Percentiles rank a stretch among this genome's conserved stretches.
phyloP scores from a whole-genome alignment of 2,888 invertebrate species.

The Drosophila nr. perissopoda region DNA sequence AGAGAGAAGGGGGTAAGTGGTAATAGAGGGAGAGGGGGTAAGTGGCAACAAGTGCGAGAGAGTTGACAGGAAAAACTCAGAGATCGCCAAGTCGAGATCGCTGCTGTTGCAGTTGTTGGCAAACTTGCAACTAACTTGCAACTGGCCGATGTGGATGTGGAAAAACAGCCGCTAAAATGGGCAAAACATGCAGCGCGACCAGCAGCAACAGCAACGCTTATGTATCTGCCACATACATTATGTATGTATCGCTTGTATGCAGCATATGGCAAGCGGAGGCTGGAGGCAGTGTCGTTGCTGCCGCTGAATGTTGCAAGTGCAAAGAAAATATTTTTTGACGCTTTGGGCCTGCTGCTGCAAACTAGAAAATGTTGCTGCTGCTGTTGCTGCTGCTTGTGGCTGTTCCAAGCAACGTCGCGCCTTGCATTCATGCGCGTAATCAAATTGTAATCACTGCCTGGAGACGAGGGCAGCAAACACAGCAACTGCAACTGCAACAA shows the following conservation, averaged over 20 bases:
- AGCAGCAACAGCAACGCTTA: constrained; percentile 52
- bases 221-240: constrained; percentile 78
- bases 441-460: constrained; percentile 81
- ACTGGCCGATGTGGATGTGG: constrained; percentile 38
- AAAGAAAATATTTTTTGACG: constrained; percentile 82
- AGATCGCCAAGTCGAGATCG: constrained; percentile 55
- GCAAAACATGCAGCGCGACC: constrained; percentile 75
- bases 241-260: constrained; percentile 51
- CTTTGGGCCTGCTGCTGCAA: constrained; percentile 59
- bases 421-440: constrained; percentile 82
- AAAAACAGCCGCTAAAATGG: constrained; percentile 78
- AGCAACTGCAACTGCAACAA: constrained; percentile 19
- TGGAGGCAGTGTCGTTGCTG: constrained; percentile 23
- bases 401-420: constrained; percentile 50
- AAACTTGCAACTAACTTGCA: constrained; percentile 44
- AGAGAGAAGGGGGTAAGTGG: constrained; percentile 2
- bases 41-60: constrained; percentile 69
- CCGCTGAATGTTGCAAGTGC: constrained; percentile 67
- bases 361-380: constrained; percentile 69
- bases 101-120: constrained; percentile 35
- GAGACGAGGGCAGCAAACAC: constrained; percentile 60
- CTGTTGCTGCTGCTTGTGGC: constrained; percentile 29
- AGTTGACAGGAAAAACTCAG: constrained; percentile 77
- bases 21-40: constrained; percentile 34
- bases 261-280: constrained; percentile 22